Conservation (phyloP, 2,113 vertebrate genomes). For the Calidris pugnax region DNA sequence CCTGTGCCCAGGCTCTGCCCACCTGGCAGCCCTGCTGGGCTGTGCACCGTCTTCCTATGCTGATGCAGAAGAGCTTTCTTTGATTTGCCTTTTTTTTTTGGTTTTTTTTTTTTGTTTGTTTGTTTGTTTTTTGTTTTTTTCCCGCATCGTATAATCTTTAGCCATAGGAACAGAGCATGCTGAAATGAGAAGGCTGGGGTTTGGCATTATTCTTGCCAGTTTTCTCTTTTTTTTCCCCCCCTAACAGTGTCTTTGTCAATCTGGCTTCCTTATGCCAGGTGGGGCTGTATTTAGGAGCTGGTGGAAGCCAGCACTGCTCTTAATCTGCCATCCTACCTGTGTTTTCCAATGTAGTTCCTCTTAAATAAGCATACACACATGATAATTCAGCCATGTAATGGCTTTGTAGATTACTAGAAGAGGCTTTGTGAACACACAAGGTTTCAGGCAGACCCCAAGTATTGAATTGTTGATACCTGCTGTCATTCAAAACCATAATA, state of each 20-base stretch:
- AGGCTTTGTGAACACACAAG: neutral
- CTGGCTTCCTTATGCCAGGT: neutral
- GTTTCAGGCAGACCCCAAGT: neutral
- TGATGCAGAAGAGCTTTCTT: neutral
- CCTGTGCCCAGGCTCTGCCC: neutral
- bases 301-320: neutral
- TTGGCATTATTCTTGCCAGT: rapidly evolving
- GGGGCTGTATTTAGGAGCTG: neutral
- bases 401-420: neutral
- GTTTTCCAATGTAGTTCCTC: neutral
- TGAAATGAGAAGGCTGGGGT: neutral
- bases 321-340: neutral
- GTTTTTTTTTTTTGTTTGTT: neutral
- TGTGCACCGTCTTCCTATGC: rapidly evolving
- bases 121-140: neutral
- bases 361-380: rapidly evolving
- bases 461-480: neutral
- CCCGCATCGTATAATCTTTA: neutral
- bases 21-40: neutral
- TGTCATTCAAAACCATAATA: neutral
- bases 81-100: neutral
- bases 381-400: neutral
- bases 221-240: neutral
- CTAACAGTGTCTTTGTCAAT: neutral
- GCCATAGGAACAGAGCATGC: neutral